These are phyloP conservation scores for Mythimna loreyi DNA, from an alignment of 2,888 invertebrate species.

Conservation along the genomic window DNA sequence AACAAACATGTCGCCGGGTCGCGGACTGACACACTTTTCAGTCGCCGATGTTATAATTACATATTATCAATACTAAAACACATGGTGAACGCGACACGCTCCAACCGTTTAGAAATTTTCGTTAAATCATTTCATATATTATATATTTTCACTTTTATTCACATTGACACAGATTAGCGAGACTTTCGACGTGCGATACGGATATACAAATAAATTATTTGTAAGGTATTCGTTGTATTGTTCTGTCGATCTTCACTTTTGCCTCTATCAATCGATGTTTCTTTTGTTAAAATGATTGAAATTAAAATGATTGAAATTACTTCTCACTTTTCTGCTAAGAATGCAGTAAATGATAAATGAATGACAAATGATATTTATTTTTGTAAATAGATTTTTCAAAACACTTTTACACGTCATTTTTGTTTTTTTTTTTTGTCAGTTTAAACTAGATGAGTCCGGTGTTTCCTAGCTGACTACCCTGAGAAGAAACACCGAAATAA, in stretches of 20 bases:
- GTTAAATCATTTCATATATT: conserved; percentile 53
- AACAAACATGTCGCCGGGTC: conserved; percentile 60
- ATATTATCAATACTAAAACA: conserved; percentile 69
- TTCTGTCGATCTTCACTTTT: neutral
- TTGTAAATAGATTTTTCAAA: conserved; percentile 5
- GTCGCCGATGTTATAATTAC: conserved; percentile 78
- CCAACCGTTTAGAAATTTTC: conserved; percentile 56
- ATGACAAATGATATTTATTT: too few species aligned
- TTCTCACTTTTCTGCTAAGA: neutral
- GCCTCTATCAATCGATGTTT: neutral
- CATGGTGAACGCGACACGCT: conserved; percentile 48
- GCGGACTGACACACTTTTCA: conserved; percentile 85
- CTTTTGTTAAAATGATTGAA: neutral
- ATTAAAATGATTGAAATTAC: neutral
- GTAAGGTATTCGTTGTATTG: neutral
- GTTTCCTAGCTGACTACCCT: too few species aligned
- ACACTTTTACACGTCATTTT: too few species aligned
- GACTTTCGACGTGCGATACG: conserved; percentile 54
- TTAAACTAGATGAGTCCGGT: too few species aligned
- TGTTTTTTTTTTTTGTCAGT: too few species aligned
- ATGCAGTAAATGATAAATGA: neutral
- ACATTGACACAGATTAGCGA: conserved; percentile 53
- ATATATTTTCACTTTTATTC: conserved; percentile 65
- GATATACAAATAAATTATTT: conserved; percentile 16
- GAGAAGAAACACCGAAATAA: too few species aligned